Conservation (phyloP, 1,140 invertebrate genomes). For the Diorhabda sublineata region DNA sequence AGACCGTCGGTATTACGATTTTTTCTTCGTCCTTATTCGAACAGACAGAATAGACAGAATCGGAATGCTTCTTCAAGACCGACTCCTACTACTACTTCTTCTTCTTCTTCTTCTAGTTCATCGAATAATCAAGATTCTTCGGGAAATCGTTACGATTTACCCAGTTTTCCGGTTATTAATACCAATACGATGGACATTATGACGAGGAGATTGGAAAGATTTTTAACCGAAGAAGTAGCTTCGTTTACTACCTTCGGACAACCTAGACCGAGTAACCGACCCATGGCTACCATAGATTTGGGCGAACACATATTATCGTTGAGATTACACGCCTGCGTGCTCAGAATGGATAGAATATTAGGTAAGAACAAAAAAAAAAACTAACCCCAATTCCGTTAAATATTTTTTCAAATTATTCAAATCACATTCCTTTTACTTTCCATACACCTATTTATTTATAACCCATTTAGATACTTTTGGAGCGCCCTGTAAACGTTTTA, state of each 20-base stretch:
- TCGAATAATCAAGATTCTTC: background rate
- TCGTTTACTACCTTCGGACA: slow-evolving; percentile 14
- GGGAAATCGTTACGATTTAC: slow-evolving; percentile 6
- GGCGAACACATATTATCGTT: slow-evolving; percentile 37
- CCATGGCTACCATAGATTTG: slow-evolving; percentile 26
- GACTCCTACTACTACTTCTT: background rate
- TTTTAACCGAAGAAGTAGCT: slow-evolving; percentile 28
- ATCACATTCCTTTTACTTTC: too few species aligned
- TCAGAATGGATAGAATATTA: slow-evolving; percentile 35
- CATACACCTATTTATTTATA: too few species aligned
- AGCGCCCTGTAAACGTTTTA: too few species aligned
- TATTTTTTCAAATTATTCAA: too few species aligned
- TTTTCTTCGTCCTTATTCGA: background rate
- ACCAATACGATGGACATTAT: slow-evolving; percentile 19
- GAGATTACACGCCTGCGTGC: slow-evolving; percentile 35
- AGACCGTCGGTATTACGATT: background rate
- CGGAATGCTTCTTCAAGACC: slow-evolving; percentile 4
- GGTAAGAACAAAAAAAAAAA: slow-evolving; percentile 19
- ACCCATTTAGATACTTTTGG: too few species aligned
- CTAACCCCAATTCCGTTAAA: too few species aligned
- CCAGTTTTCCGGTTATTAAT: slow-evolving; percentile 12
- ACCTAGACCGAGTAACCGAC: background rate
- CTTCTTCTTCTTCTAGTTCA: background rate
- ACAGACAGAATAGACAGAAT: slow-evolving; percentile 3
- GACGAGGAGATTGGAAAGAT: slow-evolving; percentile 22